Percentiles rank a stretch among this genome's conserved stretches.
Evolutionary conservation across 2,797 vertebrate species (phyloP).

Genomic region (Sebastes cheni): DNA sequence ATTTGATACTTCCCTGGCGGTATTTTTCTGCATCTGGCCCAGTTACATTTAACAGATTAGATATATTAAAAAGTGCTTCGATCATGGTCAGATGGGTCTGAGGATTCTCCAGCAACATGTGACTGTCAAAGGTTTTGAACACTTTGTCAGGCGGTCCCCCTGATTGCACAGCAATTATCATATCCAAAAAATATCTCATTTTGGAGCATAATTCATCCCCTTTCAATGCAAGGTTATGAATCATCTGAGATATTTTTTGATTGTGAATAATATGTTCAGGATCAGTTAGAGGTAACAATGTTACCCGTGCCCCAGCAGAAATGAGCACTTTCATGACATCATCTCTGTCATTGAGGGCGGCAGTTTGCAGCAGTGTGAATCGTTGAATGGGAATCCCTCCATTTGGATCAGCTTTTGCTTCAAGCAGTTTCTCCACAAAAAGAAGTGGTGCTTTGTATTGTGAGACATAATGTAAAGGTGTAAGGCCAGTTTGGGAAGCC

Average conservation of each 20-base stretch:
- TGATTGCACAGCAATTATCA: rapidly evolving
- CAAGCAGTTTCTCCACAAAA: slow-evolving; percentile 54
- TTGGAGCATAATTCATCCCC: slow-evolving; percentile 7
- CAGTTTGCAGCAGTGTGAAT: slow-evolving; percentile 36
- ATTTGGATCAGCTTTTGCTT: slow-evolving; percentile 43
- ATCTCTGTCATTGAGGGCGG: background rate
- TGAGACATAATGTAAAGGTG: slow-evolving; percentile 60
- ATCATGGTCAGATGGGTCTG: slow-evolving; percentile 5
- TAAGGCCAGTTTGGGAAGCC: rapidly evolving
- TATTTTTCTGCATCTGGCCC: rapidly evolving
- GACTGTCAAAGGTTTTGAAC: background rate
- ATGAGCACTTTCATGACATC: slow-evolving; percentile 46
- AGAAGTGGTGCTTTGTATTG: rapidly evolving
- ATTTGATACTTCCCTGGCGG: slow-evolving; percentile 32
- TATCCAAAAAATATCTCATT: background rate
- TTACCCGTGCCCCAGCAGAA: background rate
- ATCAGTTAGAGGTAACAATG: rapidly evolving
- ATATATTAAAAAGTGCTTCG: slow-evolving; percentile 10
- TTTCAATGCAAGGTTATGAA: slow-evolving; percentile 3
- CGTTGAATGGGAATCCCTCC: rapidly evolving
- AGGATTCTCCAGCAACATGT: slow-evolving; percentile 62
- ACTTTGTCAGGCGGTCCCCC: slow-evolving; percentile 19
- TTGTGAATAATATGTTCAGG: rapidly evolving
- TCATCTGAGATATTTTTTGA: slow-evolving; percentile 23
- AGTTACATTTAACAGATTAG: too few relatives aligned